Evolutionary conservation across 2,888 invertebrate species (phyloP).

Genomic region (Phragmatobia fuliginosa): DNA sequence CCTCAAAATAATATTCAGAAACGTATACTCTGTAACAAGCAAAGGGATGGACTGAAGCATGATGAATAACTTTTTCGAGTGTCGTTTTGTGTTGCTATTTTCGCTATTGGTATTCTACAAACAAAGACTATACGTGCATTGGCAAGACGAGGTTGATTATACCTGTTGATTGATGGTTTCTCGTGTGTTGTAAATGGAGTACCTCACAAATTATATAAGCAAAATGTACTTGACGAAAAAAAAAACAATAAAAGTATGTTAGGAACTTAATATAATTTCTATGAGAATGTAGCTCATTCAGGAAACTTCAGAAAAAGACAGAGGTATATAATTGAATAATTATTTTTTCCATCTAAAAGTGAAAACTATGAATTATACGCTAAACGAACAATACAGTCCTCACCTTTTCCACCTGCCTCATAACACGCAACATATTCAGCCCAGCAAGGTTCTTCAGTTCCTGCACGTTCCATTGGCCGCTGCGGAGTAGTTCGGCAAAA

Average conservation of each 20-base stretch:
- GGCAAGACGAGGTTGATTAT: not conserved
- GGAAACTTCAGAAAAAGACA: not conserved
- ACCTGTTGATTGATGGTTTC: not conserved
- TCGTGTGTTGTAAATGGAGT: not conserved
- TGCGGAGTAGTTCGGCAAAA: constrained; percentile 88
- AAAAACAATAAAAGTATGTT: no score
- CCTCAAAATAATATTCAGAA: no score
- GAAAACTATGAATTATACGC: not conserved
- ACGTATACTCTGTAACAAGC: no score
- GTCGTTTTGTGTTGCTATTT: not conserved
- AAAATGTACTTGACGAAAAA: not conserved
- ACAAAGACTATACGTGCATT: not conserved
- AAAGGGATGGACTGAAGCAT: not conserved
- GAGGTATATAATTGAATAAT: not conserved
- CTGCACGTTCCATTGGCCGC: constrained; percentile 87
- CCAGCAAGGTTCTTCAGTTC: constrained; percentile 89
- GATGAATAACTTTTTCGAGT: not conserved
- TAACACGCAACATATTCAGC: constrained; percentile 88
- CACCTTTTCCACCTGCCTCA: constrained; percentile 87
- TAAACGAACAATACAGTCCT: not conserved
- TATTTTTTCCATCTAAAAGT: not conserved
- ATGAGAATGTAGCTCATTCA: not conserved
- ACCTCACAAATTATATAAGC: not conserved
- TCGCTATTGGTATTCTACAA: not conserved
- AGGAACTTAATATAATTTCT: no score